phyloP scores from a whole-genome alignment of 2,888 invertebrate genomes.

The Molanna angustata region DNA sequence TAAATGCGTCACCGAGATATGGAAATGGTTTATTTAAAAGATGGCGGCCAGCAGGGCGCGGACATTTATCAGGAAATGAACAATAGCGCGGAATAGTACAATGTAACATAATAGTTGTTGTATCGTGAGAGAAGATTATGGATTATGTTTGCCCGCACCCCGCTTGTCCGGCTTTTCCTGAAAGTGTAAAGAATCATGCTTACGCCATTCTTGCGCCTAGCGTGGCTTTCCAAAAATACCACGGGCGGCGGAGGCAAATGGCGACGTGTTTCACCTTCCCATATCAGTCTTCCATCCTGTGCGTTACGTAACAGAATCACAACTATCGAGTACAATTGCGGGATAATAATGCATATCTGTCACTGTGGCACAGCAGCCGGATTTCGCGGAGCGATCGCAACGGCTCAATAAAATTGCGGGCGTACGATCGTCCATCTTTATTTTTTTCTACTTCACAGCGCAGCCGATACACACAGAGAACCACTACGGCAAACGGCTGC shows the following conservation, averaged over 20 bases:
- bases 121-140: too few relatives aligned
- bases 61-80: too few relatives aligned
- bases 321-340: background rate
- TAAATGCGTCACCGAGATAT: too few relatives aligned
- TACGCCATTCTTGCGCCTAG: slow-evolving; percentile 13
- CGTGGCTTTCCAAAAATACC: slow-evolving; percentile 26
- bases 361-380: slow-evolving; percentile 19
- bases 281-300: background rate
- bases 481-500: slow-evolving; percentile 18
- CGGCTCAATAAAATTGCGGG: slow-evolving; percentile 10
- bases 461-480: slow-evolving; percentile 14
- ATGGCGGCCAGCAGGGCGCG: slow-evolving; percentile 22
- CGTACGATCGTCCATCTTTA: slow-evolving; percentile 18
- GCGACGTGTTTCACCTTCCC: slow-evolving; percentile 7
- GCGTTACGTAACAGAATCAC: slow-evolving; percentile 17
- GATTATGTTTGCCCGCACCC: too few relatives aligned
- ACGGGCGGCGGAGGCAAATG: slow-evolving; percentile 16
- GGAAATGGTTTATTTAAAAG: too few relatives aligned
- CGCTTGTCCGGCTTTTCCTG: slow-evolving; percentile 6
- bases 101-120: too few relatives aligned
- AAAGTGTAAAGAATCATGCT: slow-evolving; percentile 15
- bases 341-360: slow-evolving; percentile 11
- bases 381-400: slow-evolving; percentile 16
- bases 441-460: too few relatives aligned
- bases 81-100: too few relatives aligned